Conservation (phyloP, 2,113 vertebrate genomes). For the Xiphorhynchus elegans region DNA sequence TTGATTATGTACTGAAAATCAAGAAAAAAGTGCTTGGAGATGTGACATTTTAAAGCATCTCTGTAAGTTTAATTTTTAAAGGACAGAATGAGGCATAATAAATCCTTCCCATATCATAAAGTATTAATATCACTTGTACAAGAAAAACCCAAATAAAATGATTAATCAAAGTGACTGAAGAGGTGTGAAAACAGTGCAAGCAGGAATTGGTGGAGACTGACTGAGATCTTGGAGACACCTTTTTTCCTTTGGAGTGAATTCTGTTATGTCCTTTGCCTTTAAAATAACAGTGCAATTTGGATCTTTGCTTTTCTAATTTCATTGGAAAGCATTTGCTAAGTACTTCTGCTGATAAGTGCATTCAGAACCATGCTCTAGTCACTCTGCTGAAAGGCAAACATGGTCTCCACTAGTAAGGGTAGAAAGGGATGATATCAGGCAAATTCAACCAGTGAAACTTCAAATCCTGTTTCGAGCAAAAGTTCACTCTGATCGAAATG, state of each 20-base stretch:
- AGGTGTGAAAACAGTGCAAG: not conserved
- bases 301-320: not conserved
- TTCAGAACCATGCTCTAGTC: not conserved
- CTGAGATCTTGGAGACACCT: not conserved
- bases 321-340: not conserved
- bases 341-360: not conserved
- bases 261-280: not conserved
- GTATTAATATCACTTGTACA: not conserved
- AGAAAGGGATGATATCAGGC: not conserved
- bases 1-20: not conserved
- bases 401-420: not conserved
- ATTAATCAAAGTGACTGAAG: not conserved
- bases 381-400: not conserved
- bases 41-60: not conserved
- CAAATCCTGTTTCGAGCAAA: not conserved
- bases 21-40: not conserved
- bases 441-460: not conserved
- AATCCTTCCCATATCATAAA: not conserved
- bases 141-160: not conserved
- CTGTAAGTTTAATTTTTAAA: constrained; percentile 13
- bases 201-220: not conserved
- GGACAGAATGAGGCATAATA: constrained; percentile 4
- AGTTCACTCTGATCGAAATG: not conserved
- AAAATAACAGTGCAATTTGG: not conserved
- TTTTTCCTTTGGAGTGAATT: not conserved